Percentiles rank a stretch among this genome's conserved stretches.
Evolutionary conservation across 1,140 invertebrate species (phyloP).

Genomic region (Zaprionus camerounensis): DNA sequence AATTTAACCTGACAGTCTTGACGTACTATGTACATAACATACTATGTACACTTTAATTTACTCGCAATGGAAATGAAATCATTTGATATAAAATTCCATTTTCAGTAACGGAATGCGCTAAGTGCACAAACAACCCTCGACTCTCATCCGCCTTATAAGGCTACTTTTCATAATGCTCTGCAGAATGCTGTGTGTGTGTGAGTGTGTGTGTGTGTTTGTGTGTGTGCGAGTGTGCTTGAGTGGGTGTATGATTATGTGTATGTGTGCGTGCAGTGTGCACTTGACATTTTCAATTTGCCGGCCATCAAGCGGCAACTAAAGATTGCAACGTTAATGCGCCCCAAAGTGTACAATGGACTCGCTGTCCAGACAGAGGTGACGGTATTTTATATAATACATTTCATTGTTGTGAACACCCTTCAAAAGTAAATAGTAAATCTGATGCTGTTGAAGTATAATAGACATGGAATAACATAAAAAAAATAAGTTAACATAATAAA

Average conservation of each 20-base stretch:
- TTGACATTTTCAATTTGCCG: conserved; percentile 80
- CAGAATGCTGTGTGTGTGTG: background rate
- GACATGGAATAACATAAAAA: background rate
- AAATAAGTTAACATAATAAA: too few relatives aligned
- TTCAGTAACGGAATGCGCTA: background rate
- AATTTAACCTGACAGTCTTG: background rate
- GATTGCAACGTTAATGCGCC: conserved; percentile 65
- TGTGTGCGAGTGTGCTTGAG: background rate
- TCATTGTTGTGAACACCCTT: background rate
- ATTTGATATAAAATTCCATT: conserved; percentile 8
- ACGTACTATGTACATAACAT: background rate
- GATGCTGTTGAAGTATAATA: background rate
- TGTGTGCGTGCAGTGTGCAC: conserved; percentile 46
- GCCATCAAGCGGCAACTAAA: conserved; percentile 71
- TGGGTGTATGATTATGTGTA: background rate
- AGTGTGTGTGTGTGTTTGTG: background rate
- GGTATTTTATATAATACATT: background rate
- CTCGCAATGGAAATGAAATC: background rate
- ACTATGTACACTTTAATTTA: background rate
- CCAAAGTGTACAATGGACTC: conserved; percentile 26
- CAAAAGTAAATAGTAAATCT: too few relatives aligned
- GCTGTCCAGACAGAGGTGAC: background rate
- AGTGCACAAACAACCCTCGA: conserved; percentile 11
- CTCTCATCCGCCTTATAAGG: background rate
- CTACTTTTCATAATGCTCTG: conserved; percentile 7